Evolutionary conservation across 1,140 invertebrate genomes (phyloP).

Genomic region (Panonychus citri): DNA sequence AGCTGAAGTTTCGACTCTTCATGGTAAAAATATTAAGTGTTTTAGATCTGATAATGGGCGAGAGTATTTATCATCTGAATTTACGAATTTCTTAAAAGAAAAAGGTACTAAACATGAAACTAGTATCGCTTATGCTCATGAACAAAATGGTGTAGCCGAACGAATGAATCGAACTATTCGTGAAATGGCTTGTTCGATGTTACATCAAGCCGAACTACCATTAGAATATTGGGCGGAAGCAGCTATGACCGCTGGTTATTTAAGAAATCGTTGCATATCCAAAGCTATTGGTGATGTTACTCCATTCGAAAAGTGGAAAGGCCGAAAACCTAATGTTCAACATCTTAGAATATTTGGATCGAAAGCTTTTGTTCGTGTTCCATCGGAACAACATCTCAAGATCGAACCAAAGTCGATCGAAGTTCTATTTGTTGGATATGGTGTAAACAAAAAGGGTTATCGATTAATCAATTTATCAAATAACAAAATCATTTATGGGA

Average conservation of each 20-base stretch:
- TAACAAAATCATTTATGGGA: background rate
- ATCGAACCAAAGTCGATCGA: constrained; percentile 6
- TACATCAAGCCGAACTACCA: constrained; percentile 1
- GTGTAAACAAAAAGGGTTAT: background rate
- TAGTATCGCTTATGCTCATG: constrained; percentile 17
- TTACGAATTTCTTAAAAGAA: background rate
- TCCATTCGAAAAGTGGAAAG: constrained; percentile 12
- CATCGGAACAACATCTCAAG: background rate
- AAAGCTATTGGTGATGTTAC: background rate
- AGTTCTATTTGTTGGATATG: constrained; percentile 6
- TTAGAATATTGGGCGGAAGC: background rate
- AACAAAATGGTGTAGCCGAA: constrained; percentile 23
- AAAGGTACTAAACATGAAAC: background rate
- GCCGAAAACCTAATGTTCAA: constrained; percentile 2
- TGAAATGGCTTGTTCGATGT: constrained; percentile 6
- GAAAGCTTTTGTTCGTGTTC: constrained; percentile 5
- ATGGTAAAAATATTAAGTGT: constrained; percentile 2
- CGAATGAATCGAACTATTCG: constrained; percentile 21
- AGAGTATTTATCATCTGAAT: background rate
- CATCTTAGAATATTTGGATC: constrained; percentile 8
- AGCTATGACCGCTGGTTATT: background rate
- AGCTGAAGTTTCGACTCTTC: constrained; percentile 2
- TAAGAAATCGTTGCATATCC: background rate
- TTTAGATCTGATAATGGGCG: constrained; percentile 9
- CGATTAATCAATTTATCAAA: background rate